Evolutionary conservation across 2,797 vertebrate species (phyloP).

Genomic region (Prunella strophiata): DNA sequence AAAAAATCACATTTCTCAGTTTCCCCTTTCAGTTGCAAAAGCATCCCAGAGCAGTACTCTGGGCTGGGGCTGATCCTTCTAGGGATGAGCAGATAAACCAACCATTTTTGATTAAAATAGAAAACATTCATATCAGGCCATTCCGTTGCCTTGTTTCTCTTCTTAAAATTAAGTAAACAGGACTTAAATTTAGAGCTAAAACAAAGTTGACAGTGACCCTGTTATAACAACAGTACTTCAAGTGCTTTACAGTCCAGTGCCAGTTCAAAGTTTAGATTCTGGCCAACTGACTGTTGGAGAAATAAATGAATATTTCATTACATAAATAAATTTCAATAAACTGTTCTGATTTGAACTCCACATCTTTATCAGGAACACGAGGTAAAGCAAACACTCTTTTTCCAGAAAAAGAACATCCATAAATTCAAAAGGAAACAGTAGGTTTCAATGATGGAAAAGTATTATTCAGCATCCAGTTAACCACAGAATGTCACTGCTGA

Average conservation of each 20-base stretch:
- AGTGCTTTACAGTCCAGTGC: not conserved
- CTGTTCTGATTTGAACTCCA: not conserved
- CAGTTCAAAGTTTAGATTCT: conserved; percentile 9
- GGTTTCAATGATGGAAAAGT: not conserved
- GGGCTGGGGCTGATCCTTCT: not conserved
- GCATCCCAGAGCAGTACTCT: not conserved
- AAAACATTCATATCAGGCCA: not conserved
- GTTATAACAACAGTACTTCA: conserved; percentile 2
- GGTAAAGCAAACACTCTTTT: not conserved
- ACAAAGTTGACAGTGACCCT: not conserved
- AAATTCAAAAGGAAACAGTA: not conserved
- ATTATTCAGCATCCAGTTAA: not conserved
- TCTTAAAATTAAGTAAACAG: conserved; percentile 23
- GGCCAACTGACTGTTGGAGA: not conserved
- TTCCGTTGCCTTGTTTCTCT: not conserved
- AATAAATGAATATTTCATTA: conserved; percentile 11
- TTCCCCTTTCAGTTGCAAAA: not conserved
- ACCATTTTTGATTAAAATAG: not conserved
- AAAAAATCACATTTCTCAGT: not conserved
- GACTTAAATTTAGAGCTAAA: not conserved
- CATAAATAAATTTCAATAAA: conserved; percentile 21
- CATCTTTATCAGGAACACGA: not conserved
- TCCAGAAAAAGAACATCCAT: not conserved
- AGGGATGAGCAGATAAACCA: not conserved
- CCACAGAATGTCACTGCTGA: not conserved